phyloP scores from a whole-genome alignment of 2,113 vertebrate species.

The Oenanthe melanoleuca region DNA sequence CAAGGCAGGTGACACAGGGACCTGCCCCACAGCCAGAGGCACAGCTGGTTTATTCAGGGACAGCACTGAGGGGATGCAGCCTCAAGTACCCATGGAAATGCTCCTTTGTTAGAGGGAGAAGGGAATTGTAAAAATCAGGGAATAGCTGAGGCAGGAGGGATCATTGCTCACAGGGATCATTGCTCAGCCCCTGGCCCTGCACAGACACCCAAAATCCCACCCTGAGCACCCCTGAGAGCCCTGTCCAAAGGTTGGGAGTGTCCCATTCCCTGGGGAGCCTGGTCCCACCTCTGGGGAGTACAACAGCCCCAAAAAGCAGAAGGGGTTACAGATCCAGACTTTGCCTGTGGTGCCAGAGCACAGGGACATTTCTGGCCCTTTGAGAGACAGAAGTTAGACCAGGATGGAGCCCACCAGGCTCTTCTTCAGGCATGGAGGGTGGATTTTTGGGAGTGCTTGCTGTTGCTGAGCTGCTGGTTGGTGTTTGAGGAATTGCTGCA shows the following conservation, averaged over 20 bases:
- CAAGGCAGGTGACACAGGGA: neutral
- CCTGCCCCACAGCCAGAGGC: neutral
- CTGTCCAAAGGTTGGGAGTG: rapidly evolving
- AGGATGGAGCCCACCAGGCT: rapidly evolving
- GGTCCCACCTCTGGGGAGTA: neutral
- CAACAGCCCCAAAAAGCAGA: rapidly evolving
- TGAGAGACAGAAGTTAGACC: neutral
- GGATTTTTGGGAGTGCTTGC: neutral
- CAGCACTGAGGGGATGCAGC: rapidly evolving
- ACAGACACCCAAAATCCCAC: neutral
- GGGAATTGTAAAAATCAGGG: rapidly evolving
- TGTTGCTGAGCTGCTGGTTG: neutral
- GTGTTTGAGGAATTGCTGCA: neutral
- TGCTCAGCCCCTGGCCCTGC: too few species aligned
- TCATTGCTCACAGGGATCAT: neutral
- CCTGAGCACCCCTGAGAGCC: neutral
- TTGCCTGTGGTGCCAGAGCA: rapidly evolving
- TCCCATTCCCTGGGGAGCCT: neutral
- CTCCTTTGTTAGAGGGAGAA: rapidly evolving
- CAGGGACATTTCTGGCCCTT: neutral
- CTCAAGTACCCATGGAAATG: neutral
- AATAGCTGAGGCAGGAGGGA: neutral
- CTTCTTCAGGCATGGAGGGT: rapidly evolving
- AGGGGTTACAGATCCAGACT: rapidly evolving
- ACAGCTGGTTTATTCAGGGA: neutral